Base-by-base conservation (phyloP, 1,140 invertebrate genomes). In the Ephestia elutella region DNA sequence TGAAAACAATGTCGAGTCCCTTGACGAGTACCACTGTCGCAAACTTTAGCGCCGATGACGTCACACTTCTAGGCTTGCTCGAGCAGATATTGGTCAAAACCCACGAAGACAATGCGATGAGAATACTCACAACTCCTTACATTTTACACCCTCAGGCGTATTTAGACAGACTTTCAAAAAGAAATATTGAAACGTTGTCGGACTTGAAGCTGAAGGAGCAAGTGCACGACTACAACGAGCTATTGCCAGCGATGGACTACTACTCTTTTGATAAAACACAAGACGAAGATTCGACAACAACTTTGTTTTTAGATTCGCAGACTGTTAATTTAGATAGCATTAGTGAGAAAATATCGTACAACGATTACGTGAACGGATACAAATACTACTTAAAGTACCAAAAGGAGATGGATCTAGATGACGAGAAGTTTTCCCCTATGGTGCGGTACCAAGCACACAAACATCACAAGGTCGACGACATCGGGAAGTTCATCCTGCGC, bases 381-480 rank as follows among this genome's bases (percentile, higher is more conserved):
- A 85, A 76, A 66, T 73, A 86, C 60, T 87, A 86, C 62, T 66
- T 87, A 17, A 83, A 86, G 21, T 84, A 75, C 58, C 76, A 80
- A 66, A 80, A 75, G 61, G 71, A 86, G 0, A 68, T 75, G 62
- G 71, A 86, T 0, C 68, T 75, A 62, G 71, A 61, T 7, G 66
- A 76, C 25, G 49, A 78, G 18, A 80, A 83, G 19, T 86, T 77
- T 56, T 86, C 82, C 2, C 75, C 82, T 63, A 50, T 73, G 49
- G 66, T 87, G 19, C 71, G 70, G 17, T 87, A 86, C 50, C 81
- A 87, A 63, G 85, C 85, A 4, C 85, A 87, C 35, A 82, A 60
- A 57, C 85, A 87, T 44, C 85, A 87, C 49, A 80, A 71, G 35
- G 82, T 86, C 18, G 81, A 87, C 63, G 85, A 87, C 54, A 84